Percentiles rank a stretch among this genome's conserved stretches.
phyloP scores from a whole-genome alignment of 1,140 invertebrate genomes.

The Procambarus virginalis region DNA sequence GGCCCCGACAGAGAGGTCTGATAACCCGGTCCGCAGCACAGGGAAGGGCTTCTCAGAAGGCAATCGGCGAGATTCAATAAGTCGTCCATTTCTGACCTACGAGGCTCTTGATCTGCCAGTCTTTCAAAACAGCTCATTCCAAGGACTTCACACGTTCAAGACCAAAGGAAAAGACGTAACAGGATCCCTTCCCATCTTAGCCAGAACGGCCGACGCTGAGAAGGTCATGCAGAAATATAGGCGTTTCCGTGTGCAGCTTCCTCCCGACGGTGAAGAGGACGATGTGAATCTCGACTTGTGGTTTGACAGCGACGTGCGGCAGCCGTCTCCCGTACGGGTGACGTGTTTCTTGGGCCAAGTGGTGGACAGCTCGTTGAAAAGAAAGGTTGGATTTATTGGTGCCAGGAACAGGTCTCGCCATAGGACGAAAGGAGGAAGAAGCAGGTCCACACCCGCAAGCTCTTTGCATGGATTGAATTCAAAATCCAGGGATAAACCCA shows the following conservation, averaged over 20 bases:
- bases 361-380: background rate
- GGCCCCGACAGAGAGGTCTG: background rate
- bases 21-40: background rate
- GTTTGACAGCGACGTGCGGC: background rate
- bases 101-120: background rate
- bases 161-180: background rate
- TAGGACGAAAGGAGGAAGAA: background rate
- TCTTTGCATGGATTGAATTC: no score
- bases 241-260: background rate
- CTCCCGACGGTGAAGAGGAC: background rate
- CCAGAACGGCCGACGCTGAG: background rate
- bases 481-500: no score
- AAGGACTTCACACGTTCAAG: background rate
- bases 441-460: background rate
- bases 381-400: background rate
- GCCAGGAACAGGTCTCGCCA: background rate
- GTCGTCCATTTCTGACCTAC: background rate
- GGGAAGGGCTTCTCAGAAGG: background rate
- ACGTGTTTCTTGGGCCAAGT: background rate
- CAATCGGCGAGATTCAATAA: background rate
- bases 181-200: background rate
- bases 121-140: background rate
- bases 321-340: background rate
- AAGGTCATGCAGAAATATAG: background rate
- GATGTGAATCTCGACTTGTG: background rate